Base-by-base conservation (phyloP, 2,113 vertebrate species). In the Takifugu flavidus region DNA sequence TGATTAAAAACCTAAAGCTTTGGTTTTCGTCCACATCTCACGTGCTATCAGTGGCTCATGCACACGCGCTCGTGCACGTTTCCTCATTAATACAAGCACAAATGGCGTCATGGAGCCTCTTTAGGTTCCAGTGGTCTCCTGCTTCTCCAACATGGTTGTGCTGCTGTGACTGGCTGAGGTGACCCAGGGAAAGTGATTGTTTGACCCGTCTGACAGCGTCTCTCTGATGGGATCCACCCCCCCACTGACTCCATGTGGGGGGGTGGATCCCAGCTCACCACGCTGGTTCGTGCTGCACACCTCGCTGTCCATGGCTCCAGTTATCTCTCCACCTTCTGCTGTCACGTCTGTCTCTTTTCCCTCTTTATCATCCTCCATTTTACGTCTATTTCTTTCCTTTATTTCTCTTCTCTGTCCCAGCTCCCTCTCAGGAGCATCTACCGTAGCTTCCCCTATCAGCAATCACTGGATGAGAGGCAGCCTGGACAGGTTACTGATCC, bases 1-100 rank as follows among this genome's bases (percentile, higher is more conserved):
- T 89, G 84, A 89, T 89, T 88, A 86, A 87, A 83, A 80, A 86
- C 76, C 76, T 81, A 82, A 82, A 84, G 77, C 80, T 75, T 82
- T 82, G 80, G 72, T 87, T 83, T 88, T 82, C 71, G 83, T 80
- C 82, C 80, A 75, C 80, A 73, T 84, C 82, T 81, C 75, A 79
- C 75, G 69, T 75, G 39, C 62, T 82, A 56, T 74, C 73, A 47
- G 57, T 66, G 34, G 29, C 64, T 57, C 67, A 45, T 13, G 20
- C 31, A 12, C 43, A 8, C 10, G 13, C 5, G 26, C 3, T 13
- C 42, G 45, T 44, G 53, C 54, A 52, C 28, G 25, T 20, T 13
- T 42, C 39, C 29, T 7, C 52, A 25, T 29, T 8, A 13, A 46
- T 14, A 6, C 14, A 15, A 39, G 50, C 56, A 72, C 13, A 49